Evolutionary conservation across 2,113 vertebrate species (phyloP).

Genomic region (Gulo gulo): DNA sequence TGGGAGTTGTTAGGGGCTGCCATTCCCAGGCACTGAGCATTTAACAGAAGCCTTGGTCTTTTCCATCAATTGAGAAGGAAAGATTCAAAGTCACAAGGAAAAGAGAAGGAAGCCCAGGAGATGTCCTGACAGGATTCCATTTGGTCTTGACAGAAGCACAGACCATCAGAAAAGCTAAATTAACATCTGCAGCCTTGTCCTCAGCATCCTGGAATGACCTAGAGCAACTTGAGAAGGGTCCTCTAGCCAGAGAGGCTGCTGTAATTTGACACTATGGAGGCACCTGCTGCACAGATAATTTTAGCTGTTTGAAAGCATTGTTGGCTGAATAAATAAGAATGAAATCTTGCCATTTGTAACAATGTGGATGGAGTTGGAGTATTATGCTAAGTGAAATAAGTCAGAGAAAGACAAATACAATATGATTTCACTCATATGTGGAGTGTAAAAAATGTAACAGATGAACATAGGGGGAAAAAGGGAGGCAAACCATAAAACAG

Average conservation of each 20-base stretch:
- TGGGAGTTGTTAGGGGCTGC: background rate
- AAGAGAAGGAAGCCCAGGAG: background rate
- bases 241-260: background rate
- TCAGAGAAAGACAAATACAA: background rate
- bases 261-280: background rate
- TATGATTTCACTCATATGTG: background rate
- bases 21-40: background rate
- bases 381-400: background rate
- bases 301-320: background rate
- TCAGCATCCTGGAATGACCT: background rate
- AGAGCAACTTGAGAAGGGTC: background rate
- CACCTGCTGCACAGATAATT: background rate
- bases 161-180: background rate
- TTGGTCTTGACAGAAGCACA: background rate
- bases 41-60: background rate
- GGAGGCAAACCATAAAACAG: background rate
- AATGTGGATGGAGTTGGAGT: background rate
- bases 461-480: background rate
- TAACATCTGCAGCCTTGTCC: background rate
- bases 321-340: background rate
- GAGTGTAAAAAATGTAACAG: background rate
- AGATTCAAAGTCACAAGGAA: background rate
- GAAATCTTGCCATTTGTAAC: background rate
- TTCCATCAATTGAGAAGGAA: background rate
- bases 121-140: background rate